phyloP scores from a whole-genome alignment of 2,113 vertebrate genomes.

The Rhinolophus ferrumequinum region DNA sequence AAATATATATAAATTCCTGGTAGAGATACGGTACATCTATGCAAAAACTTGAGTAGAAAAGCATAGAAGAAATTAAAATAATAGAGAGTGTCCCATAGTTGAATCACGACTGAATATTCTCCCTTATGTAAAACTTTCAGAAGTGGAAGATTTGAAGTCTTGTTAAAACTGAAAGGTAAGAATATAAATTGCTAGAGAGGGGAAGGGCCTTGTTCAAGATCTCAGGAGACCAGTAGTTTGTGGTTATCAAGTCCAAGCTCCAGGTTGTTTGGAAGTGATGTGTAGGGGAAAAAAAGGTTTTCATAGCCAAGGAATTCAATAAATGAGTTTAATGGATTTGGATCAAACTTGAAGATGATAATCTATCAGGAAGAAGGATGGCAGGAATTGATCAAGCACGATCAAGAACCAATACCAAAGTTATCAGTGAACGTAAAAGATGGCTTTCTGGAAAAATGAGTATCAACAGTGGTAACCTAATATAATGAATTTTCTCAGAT shows the following conservation, averaged over 20 bases:
- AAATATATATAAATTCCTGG: background rate
- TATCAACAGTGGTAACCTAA: background rate
- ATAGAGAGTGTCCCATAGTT: background rate
- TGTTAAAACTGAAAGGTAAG: background rate
- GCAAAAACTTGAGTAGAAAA: background rate
- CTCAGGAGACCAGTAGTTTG: background rate
- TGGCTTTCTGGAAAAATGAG: constrained; percentile 18
- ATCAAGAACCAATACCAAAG: background rate
- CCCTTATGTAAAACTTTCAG: background rate
- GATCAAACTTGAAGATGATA: background rate
- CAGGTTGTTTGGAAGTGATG: background rate
- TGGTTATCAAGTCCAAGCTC: background rate
- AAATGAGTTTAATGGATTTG: background rate
- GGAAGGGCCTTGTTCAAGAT: background rate
- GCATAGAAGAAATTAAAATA: background rate
- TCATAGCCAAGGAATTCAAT: background rate
- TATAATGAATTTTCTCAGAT: background rate
- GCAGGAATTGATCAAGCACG: background rate
- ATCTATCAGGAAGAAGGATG: background rate
- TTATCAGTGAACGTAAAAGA: background rate
- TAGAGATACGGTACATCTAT: background rate
- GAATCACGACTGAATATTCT: background rate
- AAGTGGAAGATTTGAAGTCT: background rate
- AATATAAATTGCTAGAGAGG: background rate
- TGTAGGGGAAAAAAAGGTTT: background rate